Evolutionary conservation across 2,797 vertebrate genomes (phyloP), one percentile per base, ranked within the genome.

Genomic region (Diglossa cyanea): DNA sequence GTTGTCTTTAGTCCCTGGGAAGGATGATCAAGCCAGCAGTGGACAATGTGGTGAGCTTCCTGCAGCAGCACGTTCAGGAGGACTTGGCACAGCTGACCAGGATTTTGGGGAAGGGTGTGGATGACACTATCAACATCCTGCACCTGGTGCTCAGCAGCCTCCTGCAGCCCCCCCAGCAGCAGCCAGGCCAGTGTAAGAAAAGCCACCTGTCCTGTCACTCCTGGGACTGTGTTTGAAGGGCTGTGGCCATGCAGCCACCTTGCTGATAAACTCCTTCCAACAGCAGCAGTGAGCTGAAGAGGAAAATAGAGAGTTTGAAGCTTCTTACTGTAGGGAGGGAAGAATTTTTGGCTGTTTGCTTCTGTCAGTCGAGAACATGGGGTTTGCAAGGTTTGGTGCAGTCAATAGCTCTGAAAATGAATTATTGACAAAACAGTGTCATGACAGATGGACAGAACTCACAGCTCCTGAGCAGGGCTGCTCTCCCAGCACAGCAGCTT

Each of bases 21-120:
- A 7, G 19, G 18, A 98, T 99, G 63, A 98, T 99, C 96, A 98
- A 98, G 73, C 98, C 99, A 6, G 31, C 3, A 0, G 98, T 99
- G 45, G 0, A 0, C 1, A 55, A 99, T 5, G 88, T 97, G 1
- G 79, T 50, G 60, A 15, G 4, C 2, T 99, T 99, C 95, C 97
- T 99, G 48, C 75, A 97, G 82, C 95, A 84, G 54, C 99, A 99
- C 45, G 53, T 99, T 86, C 86, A 24, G 88, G 98, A 98, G 88
- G 98, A 99, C 95, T 17, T 99, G 91, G 94, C 97, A 48, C 98
- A 98, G 95, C 93, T 99, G 23, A 98, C 85, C 53, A 98, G 39
- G 90, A 98, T 83, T 35, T 97, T 99, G 95, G 99, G 98, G 28
- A 99, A 98, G 88, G 98, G 98, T 8, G 96, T 97, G 1, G 99